These are phyloP conservation scores for Clarias laeviceps DNA, from an alignment of 2,797 vertebrate genomes.

Conservation along the genomic window DNA sequence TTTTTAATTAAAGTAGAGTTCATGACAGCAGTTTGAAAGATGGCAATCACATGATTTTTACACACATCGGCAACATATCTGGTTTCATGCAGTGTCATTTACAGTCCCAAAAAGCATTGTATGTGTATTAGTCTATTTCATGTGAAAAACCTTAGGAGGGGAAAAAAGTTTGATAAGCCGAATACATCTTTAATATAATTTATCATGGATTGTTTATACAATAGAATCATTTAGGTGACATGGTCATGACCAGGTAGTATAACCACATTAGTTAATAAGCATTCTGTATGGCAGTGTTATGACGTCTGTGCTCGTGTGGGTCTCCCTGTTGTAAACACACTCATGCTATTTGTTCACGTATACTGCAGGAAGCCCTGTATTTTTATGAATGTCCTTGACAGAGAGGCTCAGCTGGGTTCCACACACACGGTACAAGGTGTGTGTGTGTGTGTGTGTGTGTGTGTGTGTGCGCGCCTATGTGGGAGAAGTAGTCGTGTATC, in stretches of 20 bases:
- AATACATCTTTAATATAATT: background rate
- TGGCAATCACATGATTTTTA: too few species aligned
- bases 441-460: slow-evolving; percentile 12
- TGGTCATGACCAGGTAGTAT: background rate
- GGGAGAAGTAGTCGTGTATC: slow-evolving; percentile 18
- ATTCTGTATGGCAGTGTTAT: background rate
- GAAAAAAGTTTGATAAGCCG: too few species aligned
- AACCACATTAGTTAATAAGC: background rate
- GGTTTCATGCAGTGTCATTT: too few species aligned
- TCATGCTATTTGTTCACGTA: slow-evolving; percentile 64
- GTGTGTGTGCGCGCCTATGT: slow-evolving; percentile 8
- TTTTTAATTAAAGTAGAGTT: too few species aligned
- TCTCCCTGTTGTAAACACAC: slow-evolving; percentile 20
- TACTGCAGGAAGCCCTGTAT: slow-evolving; percentile 33
- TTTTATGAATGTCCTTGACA: slow-evolving; percentile 48
- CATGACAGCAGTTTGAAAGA: too few species aligned
- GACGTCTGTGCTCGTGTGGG: background rate
- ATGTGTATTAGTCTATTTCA: too few species aligned
- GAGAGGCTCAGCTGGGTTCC: slow-evolving; percentile 59
- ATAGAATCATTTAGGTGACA: background rate
- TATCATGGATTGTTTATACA: background rate
- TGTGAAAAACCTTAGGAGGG: too few species aligned
- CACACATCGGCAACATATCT: too few species aligned
- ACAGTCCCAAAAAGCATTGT: too few species aligned
- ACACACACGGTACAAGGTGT: slow-evolving; percentile 30